A percentile compares a stretch with the other conserved stretches of the same genome.
Evolutionary conservation across 2,113 vertebrate species (phyloP).

Genomic region (Dunckerocampus dactyliophorus): DNA sequence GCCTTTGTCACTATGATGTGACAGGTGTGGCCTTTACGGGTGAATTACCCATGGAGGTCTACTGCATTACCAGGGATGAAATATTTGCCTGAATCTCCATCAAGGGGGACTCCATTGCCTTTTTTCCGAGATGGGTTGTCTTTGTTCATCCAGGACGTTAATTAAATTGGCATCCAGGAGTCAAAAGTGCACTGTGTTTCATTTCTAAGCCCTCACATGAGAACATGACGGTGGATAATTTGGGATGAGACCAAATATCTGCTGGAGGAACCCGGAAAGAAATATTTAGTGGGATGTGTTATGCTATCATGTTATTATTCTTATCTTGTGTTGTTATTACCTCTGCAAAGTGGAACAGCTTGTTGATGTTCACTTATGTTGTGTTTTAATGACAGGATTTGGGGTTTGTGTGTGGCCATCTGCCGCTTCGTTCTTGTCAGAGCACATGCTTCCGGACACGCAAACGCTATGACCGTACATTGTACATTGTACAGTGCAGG

Average conservation of each 20-base stretch:
- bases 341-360: too few relatives aligned
- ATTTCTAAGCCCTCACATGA: constrained; percentile 24
- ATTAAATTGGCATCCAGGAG: constrained; percentile 44
- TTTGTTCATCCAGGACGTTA: constrained; percentile 30
- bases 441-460: too few relatives aligned
- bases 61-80: constrained; percentile 16
- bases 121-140: constrained; percentile 13
- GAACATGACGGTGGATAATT: constrained; percentile 10
- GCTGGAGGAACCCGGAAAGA: constrained; percentile 21
- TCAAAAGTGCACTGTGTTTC: constrained; percentile 16
- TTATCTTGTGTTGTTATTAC: too few relatives aligned
- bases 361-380: too few relatives aligned
- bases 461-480: too few relatives aligned
- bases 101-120: constrained; percentile 12
- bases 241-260: constrained; percentile 34
- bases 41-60: constrained; percentile 48
- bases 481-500: too few relatives aligned
- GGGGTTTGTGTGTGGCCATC: too few relatives aligned
- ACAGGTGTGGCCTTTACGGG: constrained; percentile 46
- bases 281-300: constrained; percentile 27
- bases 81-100: constrained; percentile 10
- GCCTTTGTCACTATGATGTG: constrained; percentile 35
- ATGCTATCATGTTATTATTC: not conserved
- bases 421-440: too few relatives aligned
- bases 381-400: too few relatives aligned